phyloP scores from a whole-genome alignment of 64 coral and sea anemone genomes.

The Acropora tenuis region DNA sequence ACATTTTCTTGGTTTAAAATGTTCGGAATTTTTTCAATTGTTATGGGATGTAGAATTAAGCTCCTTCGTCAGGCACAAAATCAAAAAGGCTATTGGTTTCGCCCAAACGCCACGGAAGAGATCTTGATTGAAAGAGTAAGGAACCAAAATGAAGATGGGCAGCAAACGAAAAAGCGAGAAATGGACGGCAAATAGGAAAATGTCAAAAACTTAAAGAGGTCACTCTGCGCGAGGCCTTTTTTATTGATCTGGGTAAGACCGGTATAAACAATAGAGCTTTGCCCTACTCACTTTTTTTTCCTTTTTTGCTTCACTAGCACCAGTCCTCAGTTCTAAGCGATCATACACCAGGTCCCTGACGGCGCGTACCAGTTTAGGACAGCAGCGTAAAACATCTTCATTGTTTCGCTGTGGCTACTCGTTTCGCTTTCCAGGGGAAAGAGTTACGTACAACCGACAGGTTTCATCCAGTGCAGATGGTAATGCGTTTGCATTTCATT shows the following conservation, averaged over 20 bases:
- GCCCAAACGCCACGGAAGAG: too few relatives aligned
- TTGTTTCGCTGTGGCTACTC: constrained; percentile 81
- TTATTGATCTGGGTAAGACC: too few relatives aligned
- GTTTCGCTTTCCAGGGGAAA: constrained; percentile 76
- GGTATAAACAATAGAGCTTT: background rate
- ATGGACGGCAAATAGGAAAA: too few relatives aligned
- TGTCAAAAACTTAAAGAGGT: too few relatives aligned
- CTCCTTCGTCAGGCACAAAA: too few relatives aligned
- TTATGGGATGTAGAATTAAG: too few relatives aligned
- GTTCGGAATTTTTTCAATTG: background rate
- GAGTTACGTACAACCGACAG: constrained; percentile 74
- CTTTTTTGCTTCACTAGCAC: background rate
- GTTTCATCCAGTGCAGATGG: constrained; percentile 65
- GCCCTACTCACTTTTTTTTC: too few relatives aligned
- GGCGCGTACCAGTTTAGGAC: constrained; percentile 6
- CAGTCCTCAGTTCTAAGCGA: background rate
- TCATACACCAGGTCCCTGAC: constrained; percentile 25
- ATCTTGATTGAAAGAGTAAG: too few relatives aligned
- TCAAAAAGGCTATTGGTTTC: too few relatives aligned
- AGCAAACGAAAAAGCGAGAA: too few relatives aligned
- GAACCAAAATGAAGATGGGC: too few relatives aligned
- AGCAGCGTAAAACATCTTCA: constrained; percentile 47
- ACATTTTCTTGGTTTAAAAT: background rate
- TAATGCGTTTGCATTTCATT: background rate
- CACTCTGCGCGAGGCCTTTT: too few relatives aligned